These are phyloP conservation scores for Trimorus sp. DNA, from an alignment of 2,888 invertebrate species.

Conservation along the genomic window DNA sequence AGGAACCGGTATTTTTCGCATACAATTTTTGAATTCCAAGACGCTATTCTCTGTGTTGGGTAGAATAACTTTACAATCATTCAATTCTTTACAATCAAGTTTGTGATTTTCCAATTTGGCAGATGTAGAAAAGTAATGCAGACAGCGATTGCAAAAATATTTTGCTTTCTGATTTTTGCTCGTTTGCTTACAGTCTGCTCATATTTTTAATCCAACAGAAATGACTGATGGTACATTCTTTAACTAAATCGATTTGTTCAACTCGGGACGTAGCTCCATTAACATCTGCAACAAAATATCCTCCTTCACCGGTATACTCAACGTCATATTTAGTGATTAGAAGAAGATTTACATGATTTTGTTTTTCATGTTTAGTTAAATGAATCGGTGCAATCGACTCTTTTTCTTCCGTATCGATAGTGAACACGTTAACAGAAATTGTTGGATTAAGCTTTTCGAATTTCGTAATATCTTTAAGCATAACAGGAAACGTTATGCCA, in stretches of 20 bases:
- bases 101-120: too few species aligned
- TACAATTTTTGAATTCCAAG: conserved; percentile 16
- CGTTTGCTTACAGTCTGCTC: too few species aligned
- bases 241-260: too few species aligned
- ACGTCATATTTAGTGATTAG: not conserved
- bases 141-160: conserved; percentile 12
- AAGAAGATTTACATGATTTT: conserved; percentile 34
- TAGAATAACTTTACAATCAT: not conserved
- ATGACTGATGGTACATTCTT: too few species aligned
- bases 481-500: conserved; percentile 38
- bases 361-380: conserved; percentile 19
- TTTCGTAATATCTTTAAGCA: conserved; percentile 34
- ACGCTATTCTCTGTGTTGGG: not conserved
- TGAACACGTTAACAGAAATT: conserved; percentile 40
- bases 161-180: too few species aligned
- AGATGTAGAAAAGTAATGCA: too few species aligned
- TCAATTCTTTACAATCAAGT: too few species aligned
- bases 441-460: conserved; percentile 49
- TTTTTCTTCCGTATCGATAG: conserved; percentile 20
- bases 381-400: conserved; percentile 11
- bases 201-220: too few species aligned
- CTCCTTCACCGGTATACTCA: too few species aligned
- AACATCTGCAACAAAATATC: too few species aligned
- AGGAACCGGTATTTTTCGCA: too few species aligned
- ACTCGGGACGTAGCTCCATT: too few species aligned